Base-by-base conservation (phyloP, 2,113 vertebrate genomes). In the Halichoeres trimaculatus region DNA sequence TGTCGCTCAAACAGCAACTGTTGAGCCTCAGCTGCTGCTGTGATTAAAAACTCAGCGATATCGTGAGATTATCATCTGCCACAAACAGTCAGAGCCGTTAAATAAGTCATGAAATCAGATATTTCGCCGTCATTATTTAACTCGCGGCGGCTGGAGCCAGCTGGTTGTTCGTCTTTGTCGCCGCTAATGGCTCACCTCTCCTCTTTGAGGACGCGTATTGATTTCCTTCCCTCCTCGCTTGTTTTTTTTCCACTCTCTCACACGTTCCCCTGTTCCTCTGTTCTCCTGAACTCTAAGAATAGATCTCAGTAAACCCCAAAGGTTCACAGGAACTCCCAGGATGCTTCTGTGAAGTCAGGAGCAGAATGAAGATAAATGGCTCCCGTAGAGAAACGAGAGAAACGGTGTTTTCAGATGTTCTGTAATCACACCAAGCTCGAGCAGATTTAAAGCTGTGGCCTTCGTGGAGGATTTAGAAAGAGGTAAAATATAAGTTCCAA, bases 281-380 rank as follows among this genome's bases (percentile, higher is more conserved):
- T 78, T 81, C 66, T 50, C 81, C 47, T 65, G 56, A 70, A 70
- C 34, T 63, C 79, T 26, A 58, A 71, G 55, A 89, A 88, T 70
- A 79, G 67, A 76, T 67, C 41, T 40, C 14, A 24, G 52, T 38
- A 20, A 61, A 45, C 23, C 81, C 52, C 76, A 30, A 3, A 74
- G 79, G 75, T 54, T 83, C 66, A 6, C 26, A 63, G 79, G 58
- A 80, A 80, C 63, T 80, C 78, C 78, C 75, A 70, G 38, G 9
- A 52, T 52, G 58, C 17, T 58, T 45, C 58, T 74, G 55, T 80
- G 69, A 85, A 77, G 45, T 71, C 17, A 34, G 71, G 66, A 62
- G 57, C 23, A 57, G 60, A 43, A 78, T 41, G 74, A 79, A 88
- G 84, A 84, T 57, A 51, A 78, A 87, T 83, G 8, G 8, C 40